Evolutionary conservation across 2,113 vertebrate species (phyloP), one percentile per base, ranked within the genome.

Genomic region (Entelurus aequoreus): DNA sequence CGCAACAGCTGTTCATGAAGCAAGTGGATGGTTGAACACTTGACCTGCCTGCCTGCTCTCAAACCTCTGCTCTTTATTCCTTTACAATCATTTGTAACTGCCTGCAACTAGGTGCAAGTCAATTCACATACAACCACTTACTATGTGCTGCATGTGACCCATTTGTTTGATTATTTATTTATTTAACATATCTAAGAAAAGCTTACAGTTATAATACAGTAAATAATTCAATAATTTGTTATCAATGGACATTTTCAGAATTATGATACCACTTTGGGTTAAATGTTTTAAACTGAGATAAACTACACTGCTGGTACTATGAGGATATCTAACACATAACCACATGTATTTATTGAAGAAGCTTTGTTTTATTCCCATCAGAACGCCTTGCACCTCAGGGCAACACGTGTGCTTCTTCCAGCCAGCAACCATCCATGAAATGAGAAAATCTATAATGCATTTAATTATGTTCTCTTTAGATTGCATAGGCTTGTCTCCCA

Each of bases 371-470:
- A 66, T 70, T 58, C 64, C 63, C 55, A 60, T 64, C 42, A 62
- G 46, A 63, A 66, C 49, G 65, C 56, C 48, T 70, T 67, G 47
- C 48, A 71, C 72, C 69, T 71, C 55, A 46, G 65, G 65, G 37
- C 62, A 57, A 66, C 53, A 71, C 56, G 55, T 59, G 60, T 82
- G 66, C 69, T 60, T 69, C 69, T 66, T 70, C 52, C 73, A 82
- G 78, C 77, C 60, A 66, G 71, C 80, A 87, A 68, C 71, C 85
- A 88, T 77, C 83, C 84, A 84, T 86, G 80, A 89, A 87, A 88
- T 86, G 80, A 86, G 74, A 84, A 87, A 89, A 89, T 86, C 84
- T 84, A 87, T 87, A 89, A 82, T 77, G 76, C 73, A 78, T 80
- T 84, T 85, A 82, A 79, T 85, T 83, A 71, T 78, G 65, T 67